phyloP scores from a whole-genome alignment of 2,888 invertebrate species.

The Buathra laborator region DNA sequence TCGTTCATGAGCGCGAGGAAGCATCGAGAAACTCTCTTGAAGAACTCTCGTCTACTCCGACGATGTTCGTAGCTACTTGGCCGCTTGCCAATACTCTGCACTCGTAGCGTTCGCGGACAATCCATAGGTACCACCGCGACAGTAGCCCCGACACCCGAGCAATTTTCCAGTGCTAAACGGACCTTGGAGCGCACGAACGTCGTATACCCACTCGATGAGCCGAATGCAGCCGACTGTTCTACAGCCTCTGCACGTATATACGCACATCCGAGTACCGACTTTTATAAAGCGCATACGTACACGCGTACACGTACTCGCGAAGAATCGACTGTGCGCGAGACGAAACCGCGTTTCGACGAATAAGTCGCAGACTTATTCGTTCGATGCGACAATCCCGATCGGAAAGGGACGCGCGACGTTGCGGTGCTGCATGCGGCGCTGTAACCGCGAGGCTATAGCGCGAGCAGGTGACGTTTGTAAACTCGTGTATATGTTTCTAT shows the following conservation, averaged over 20 bases:
- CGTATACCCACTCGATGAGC: conserved; percentile 15
- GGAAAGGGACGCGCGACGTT: conserved; percentile 20
- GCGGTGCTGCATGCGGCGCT: conserved; percentile 3
- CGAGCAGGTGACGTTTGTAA: conserved; percentile 32
- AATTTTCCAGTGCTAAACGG: conserved; percentile 50
- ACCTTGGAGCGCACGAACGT: conserved; percentile 15
- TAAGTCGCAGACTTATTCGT: conserved; percentile 40
- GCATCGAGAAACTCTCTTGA: conserved; percentile 20
- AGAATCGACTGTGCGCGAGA: conserved; percentile 26
- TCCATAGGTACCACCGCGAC: conserved; percentile 14
- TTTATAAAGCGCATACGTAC: not conserved
- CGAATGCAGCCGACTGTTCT: conserved; percentile 15
- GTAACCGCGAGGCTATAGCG: conserved; percentile 20
- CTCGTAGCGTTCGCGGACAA: conserved; percentile 17
- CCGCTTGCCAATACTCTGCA: conserved; percentile 25
- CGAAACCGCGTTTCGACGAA: conserved; percentile 39
- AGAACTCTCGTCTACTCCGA: conserved; percentile 14
- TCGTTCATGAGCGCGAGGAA: conserved; percentile 5
- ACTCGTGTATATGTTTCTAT: not conserved
- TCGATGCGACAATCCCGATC: conserved; percentile 29
- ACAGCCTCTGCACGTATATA: conserved; percentile 27
- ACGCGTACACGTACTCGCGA: conserved; percentile 11
- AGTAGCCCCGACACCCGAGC: conserved; percentile 35
- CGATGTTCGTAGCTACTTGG: conserved; percentile 50
- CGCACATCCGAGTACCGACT: conserved; percentile 14